Evolutionary conservation across 1,140 invertebrate species (phyloP).

Genomic region (Pogonomyrmex californicus): DNA sequence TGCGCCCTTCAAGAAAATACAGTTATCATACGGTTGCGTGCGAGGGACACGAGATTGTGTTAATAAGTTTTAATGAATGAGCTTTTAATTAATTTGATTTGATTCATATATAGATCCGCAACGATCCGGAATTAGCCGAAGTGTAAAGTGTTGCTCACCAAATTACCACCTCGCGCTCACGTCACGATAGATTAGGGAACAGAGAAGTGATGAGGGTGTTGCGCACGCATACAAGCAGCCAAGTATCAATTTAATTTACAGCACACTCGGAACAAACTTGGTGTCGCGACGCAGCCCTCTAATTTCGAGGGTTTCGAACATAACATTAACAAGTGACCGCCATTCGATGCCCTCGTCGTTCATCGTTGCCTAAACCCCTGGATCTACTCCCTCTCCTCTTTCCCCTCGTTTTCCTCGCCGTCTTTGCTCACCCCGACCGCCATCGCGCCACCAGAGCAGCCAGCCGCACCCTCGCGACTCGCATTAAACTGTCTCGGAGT

Average conservation of each 20-base stretch:
- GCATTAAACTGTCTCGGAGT: constrained; percentile 63
- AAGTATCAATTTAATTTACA: constrained; percentile 63
- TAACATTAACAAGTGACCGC: constrained; percentile 62
- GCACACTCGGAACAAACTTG: constrained; percentile 36
- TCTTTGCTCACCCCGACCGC: constrained; percentile 24
- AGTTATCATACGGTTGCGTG: neutral
- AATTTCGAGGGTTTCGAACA: constrained; percentile 20
- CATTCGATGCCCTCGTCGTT: constrained; percentile 63
- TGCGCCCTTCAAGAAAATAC: neutral
- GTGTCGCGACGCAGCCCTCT: constrained; percentile 35
- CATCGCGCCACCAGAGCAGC: constrained; percentile 14
- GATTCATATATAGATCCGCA: neutral
- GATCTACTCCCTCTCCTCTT: constrained; percentile 8
- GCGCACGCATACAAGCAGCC: neutral
- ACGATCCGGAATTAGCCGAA: constrained; percentile 32
- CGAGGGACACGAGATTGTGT: neutral
- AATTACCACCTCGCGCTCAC: constrained; percentile 18
- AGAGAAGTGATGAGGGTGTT: constrained; percentile 36
- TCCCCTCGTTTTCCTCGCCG: neutral
- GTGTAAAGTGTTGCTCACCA: constrained; percentile 16
- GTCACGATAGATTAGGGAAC: constrained; percentile 52
- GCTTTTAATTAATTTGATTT: constrained; percentile 23
- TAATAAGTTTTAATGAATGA: constrained; percentile 25
- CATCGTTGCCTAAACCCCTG: constrained; percentile 48
- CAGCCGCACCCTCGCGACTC: constrained; percentile 49